Base-by-base conservation (phyloP, 2,797 vertebrate species). In the Oreochromis grahami region DNA sequence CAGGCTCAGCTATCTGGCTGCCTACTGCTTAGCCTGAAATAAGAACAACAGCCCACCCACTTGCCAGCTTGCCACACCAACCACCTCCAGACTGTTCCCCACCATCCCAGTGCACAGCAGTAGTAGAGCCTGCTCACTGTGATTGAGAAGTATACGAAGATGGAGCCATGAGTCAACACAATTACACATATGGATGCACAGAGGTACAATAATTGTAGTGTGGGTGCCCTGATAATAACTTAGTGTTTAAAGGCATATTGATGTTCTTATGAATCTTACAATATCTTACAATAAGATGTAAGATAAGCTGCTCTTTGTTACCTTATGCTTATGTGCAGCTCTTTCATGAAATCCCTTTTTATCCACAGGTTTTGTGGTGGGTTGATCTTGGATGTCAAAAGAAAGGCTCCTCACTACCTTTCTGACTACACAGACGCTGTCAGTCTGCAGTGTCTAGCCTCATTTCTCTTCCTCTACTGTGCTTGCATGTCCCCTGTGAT, bases 401-500 rank as follows among this genome's bases (percentile, higher is more conserved):
- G 99, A 82, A 99, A 99, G 95, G 97, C 97, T 85, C 98, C 97
- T 38, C 98, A 98, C 96, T 99, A 98, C 95, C 95, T 98, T 95
- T 99, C 98, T 68, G 99, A 99, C 97, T 99, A 97, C 97, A 97
- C 97, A 12, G 99, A 99, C 79, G 98, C 98, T 87, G 68, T 98
- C 93, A 99, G 98, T 85, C 96, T 99, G 91, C 98, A 99, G 94
- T 99, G 99, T 97, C 95, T 99, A 94, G 99, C 99, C 82, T 99
- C 99, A 13, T 98, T 99, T 95, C 97, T 99, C 26, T 99, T 99
- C 93, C 97, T 99, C 87, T 99, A 99, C 97, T 99, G 99, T 94
- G 99, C 99, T 83, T 99, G 99, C 94, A 99, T 99, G 99, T 99
- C 99, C 81, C 99, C 99, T 38, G 99, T 99, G 92, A 99, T 99